These are phyloP conservation scores for Drosophila equinoxialis DNA, from an alignment of 1,140 invertebrate genomes.

Conservation along the genomic window DNA sequence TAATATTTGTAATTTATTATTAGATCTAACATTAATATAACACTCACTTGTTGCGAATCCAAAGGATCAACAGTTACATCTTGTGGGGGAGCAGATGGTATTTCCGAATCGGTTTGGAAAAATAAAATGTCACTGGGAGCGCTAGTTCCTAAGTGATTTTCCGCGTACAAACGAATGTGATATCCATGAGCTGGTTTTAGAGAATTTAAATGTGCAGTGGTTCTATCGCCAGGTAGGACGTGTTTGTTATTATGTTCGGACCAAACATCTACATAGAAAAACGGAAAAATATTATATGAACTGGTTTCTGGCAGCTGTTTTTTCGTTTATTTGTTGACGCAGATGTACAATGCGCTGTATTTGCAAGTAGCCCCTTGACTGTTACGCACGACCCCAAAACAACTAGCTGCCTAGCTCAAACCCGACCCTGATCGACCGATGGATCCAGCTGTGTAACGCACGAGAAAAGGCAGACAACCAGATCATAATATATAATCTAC, in stretches of 20 bases:
- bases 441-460: too few relatives aligned
- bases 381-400: too few relatives aligned
- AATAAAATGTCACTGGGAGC: conserved; percentile 86
- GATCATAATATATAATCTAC: too few relatives aligned
- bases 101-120: conserved; percentile 87
- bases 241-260: conserved; percentile 85
- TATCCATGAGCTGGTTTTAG: conserved; percentile 88
- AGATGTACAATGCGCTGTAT: too few relatives aligned
- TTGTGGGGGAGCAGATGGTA: conserved; percentile 88
- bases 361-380: too few relatives aligned
- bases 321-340: too few relatives aligned
- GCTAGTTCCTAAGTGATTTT: conserved; percentile 87
- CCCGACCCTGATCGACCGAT: too few relatives aligned
- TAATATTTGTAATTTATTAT: neutral
- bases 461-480: too few relatives aligned
- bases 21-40: neutral
- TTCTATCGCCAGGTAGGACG: conserved; percentile 84
- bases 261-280: conserved; percentile 83
- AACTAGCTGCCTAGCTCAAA: too few relatives aligned
- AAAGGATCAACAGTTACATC: conserved; percentile 90
- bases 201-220: conserved; percentile 84
- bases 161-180: conserved; percentile 87
- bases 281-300: neutral
- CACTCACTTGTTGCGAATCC: conserved; percentile 86
- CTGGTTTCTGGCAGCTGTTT: too few relatives aligned